Evolutionary conservation across 2,113 vertebrate genomes (phyloP).

Genomic region (Sorex araneus): DNA sequence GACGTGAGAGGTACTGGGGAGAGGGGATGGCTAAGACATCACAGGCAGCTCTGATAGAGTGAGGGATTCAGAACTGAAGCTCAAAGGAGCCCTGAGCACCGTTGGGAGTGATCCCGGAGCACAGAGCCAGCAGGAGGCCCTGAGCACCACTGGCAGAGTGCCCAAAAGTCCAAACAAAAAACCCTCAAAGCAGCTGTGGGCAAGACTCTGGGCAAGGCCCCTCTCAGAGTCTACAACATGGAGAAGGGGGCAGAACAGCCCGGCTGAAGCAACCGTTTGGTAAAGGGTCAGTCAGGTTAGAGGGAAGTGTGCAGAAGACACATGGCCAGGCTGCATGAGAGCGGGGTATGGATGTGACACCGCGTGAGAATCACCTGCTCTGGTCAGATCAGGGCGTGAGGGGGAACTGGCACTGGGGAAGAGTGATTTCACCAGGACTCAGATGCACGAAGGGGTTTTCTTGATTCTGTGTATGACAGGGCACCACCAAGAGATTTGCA

Average conservation of each 20-base stretch:
- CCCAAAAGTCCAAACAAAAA: too few relatives aligned
- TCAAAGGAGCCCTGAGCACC: neutral
- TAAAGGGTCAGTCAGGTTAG: too few relatives aligned
- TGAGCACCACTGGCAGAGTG: too few relatives aligned
- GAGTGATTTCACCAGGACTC: neutral
- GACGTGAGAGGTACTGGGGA: neutral
- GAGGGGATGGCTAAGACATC: neutral
- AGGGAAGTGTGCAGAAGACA: neutral
- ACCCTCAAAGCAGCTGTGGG: too few relatives aligned
- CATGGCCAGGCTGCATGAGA: neutral
- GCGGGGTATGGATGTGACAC: neutral
- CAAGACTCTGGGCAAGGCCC: too few relatives aligned
- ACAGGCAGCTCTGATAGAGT: neutral
- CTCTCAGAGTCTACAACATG: too few relatives aligned
- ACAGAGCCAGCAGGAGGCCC: neutral
- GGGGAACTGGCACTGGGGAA: neutral
- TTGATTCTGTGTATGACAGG: conserved; percentile 14
- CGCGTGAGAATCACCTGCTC: neutral
- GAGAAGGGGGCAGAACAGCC: too few relatives aligned
- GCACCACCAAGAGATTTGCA: neutral
- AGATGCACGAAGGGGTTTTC: neutral
- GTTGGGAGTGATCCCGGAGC: too few relatives aligned
- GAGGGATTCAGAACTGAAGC: neutral
- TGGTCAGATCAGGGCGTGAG: neutral
- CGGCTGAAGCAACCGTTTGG: too few relatives aligned